phyloP scores from a whole-genome alignment of 1,140 invertebrate genomes.

The Drosophila micromelanica region DNA sequence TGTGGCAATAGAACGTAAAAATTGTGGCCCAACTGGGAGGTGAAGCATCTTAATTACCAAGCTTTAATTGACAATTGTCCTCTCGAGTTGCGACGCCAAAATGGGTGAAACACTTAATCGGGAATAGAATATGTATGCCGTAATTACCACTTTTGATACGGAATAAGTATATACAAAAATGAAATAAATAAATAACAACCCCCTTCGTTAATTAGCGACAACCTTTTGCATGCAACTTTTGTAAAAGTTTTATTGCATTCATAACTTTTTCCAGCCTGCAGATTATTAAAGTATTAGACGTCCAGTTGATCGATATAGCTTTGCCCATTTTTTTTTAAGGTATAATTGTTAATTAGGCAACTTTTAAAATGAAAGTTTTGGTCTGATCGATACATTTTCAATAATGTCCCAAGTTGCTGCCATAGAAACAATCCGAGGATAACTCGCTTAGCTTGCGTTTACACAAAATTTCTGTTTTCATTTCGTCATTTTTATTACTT shows the following conservation, averaged over 20 bases:
- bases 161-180: conserved; percentile 47
- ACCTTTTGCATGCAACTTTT: conserved; percentile 42
- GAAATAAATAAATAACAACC: conserved; percentile 59
- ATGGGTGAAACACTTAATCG: too few species aligned
- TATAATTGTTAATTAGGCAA: too few species aligned
- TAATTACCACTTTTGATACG: conserved; percentile 38
- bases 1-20: conserved; percentile 20
- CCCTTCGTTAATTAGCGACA: conserved; percentile 60
- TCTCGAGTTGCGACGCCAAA: neutral
- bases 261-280: too few species aligned
- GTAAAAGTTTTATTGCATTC: conserved; percentile 64
- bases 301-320: too few species aligned
- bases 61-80: conserved; percentile 34
- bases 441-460: neutral
- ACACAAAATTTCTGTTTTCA: conserved; percentile 20
- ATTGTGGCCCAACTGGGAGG: conserved; percentile 49
- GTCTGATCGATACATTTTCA: too few species aligned
- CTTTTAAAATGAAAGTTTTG: too few species aligned
- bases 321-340: too few species aligned
- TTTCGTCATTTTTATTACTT: conserved; percentile 66
- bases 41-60: conserved; percentile 49
- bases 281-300: too few species aligned
- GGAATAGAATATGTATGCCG: too few species aligned
- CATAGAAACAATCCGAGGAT: neutral
- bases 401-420: too few species aligned